These are phyloP conservation scores for Ennomos erosarius DNA, from an alignment of 2,888 invertebrate genomes.

Conservation along the genomic window DNA sequence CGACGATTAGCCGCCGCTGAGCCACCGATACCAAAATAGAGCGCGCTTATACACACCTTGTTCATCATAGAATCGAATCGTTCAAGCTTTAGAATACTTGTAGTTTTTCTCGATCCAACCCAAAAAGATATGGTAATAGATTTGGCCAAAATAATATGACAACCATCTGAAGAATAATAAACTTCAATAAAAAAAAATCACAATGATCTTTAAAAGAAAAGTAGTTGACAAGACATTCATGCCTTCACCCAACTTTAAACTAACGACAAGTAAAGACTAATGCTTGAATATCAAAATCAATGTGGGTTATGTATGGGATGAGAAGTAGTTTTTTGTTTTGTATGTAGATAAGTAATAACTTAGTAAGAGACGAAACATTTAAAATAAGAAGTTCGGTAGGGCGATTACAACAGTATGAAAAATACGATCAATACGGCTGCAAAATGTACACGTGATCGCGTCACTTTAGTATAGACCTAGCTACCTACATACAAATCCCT, in stretches of 20 bases:
- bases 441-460: conserved; percentile 85
- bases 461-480: conserved; percentile 63
- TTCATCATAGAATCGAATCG: conserved; percentile 67
- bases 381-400: conserved; percentile 2
- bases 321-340: conserved; percentile 10
- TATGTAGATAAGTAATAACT: conserved; percentile 23
- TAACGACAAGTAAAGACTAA: too few species aligned
- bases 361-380: conserved; percentile 11
- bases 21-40: conserved; percentile 83
- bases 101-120: too few species aligned
- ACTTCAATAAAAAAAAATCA: too few species aligned
- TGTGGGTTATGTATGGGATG: too few species aligned
- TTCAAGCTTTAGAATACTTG: conserved; percentile 40
- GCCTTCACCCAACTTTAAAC: too few species aligned
- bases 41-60: conserved; percentile 65
- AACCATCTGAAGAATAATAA: too few species aligned
- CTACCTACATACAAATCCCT: conserved; percentile 63
- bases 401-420: conserved; percentile 59
- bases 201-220: too few species aligned
- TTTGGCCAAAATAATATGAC: too few species aligned
- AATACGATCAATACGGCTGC: conserved; percentile 83
- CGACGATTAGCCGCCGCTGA: conserved; percentile 81
- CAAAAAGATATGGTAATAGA: too few species aligned
- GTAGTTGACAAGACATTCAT: too few species aligned
- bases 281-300: too few species aligned